Conservation (phyloP, 2,113 vertebrate genomes). For the Lophochroa leadbeateri region DNA sequence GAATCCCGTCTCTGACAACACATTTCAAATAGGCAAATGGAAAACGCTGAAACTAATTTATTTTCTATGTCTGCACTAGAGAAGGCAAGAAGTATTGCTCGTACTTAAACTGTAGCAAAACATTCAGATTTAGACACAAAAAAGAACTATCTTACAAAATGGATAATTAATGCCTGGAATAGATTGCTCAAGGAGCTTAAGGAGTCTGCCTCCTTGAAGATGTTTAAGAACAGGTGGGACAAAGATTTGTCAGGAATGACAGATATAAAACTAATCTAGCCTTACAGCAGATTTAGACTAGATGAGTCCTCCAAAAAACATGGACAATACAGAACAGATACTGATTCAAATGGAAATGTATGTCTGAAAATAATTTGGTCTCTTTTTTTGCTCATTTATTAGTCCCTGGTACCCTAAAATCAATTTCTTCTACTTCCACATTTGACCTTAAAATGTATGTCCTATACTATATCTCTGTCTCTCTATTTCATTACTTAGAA, state of each 20-base stretch:
- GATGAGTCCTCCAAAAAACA: background rate
- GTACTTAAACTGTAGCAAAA: background rate
- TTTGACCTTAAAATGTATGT: background rate
- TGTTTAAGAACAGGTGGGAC: background rate
- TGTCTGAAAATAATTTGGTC: background rate
- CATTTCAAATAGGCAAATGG: background rate
- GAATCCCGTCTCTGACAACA: background rate
- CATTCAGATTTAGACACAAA: background rate
- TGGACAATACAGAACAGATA: background rate
- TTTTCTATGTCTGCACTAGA: background rate
- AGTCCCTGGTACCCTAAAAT: background rate
- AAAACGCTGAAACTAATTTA: background rate
- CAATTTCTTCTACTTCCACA: background rate
- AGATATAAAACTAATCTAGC: background rate
- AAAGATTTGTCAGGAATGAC: background rate
- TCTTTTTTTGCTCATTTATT: background rate
- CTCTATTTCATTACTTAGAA: background rate
- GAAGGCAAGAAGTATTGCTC: background rate
- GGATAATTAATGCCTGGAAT: background rate
- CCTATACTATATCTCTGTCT: too few relatives aligned
- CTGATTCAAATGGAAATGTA: background rate
- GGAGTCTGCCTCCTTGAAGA: background rate
- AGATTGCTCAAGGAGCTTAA: background rate
- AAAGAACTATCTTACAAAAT: background rate
- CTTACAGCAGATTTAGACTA: background rate